A percentile compares a stretch with the other conserved stretches of the same genome.
Evolutionary conservation across 2,113 vertebrate species (phyloP).

Genomic region (Cyanoderma ruficeps): DNA sequence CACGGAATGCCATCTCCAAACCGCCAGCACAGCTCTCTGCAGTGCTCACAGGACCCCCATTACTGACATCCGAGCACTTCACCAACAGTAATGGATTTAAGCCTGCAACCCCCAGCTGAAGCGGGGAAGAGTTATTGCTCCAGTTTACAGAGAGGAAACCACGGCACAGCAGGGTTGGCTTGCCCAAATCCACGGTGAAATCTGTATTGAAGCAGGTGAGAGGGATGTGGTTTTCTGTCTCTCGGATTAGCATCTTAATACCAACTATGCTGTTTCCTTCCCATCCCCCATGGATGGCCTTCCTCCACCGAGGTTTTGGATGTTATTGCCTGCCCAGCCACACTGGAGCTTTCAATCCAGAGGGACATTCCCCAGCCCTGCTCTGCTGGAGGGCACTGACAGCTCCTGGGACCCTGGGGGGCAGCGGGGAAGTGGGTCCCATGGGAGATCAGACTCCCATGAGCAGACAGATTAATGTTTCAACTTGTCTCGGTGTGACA

Average conservation of each 20-base stretch:
- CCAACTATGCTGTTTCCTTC: neutral
- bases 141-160: neutral
- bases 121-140: neutral
- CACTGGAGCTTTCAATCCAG: neutral
- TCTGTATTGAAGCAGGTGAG: neutral
- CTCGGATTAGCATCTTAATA: neutral
- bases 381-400: neutral
- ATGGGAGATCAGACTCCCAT: fast-evolving
- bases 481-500: conserved; percentile 18
- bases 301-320: neutral
- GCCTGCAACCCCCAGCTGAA: neutral
- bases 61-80: neutral
- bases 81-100: neutral
- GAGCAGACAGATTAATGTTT: conserved; percentile 38
- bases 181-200: neutral
- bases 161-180: neutral
- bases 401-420: neutral
- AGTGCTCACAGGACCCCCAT: neutral
- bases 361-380: fast-evolving
- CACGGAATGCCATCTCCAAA: neutral
- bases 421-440: neutral
- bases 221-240: neutral
- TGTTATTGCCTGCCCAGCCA: neutral
- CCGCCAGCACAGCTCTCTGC: neutral
- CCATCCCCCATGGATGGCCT: neutral